Conservation (phyloP, 2,113 vertebrate species). For the Pangasianodon gigas region DNA sequence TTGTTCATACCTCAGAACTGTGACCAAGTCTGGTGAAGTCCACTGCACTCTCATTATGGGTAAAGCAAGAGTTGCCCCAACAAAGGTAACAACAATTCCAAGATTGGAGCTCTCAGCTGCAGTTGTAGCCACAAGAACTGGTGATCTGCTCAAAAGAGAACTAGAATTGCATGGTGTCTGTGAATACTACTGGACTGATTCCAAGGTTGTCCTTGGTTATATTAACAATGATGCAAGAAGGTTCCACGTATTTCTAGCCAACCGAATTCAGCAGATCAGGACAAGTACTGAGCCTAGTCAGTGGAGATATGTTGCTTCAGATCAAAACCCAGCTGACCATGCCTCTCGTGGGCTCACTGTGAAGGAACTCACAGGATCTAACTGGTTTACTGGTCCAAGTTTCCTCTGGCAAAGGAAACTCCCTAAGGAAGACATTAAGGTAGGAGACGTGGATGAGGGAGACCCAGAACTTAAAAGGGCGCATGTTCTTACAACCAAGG, state of each 20-base stretch:
- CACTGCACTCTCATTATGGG: conserved; percentile 9
- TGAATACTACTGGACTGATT: conserved; percentile 38
- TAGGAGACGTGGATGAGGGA: conserved; percentile 16
- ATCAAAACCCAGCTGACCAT: conserved; percentile 26
- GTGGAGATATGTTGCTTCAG: conserved; percentile 27
- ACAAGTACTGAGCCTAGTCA: neutral
- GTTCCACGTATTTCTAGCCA: conserved; percentile 42
- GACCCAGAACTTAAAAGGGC: conserved; percentile 39
- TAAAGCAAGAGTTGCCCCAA: conserved; percentile 19
- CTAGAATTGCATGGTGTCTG: conserved; percentile 25
- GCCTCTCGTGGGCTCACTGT: conserved; percentile 19
- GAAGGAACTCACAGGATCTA: neutral
- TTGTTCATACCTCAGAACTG: neutral
- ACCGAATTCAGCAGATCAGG: conserved; percentile 33
- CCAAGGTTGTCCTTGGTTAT: conserved; percentile 33
- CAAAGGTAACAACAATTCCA: conserved; percentile 13
- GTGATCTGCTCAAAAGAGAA: conserved; percentile 22
- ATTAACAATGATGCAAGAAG: conserved; percentile 37
- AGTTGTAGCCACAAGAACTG: neutral
- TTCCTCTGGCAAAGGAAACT: neutral
- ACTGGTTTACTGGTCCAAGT: neutral
- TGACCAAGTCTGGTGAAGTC: conserved; percentile 4
- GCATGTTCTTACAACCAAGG: conserved; percentile 28
- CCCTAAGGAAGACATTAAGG: conserved; percentile 6
- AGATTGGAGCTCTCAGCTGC: neutral